Base-by-base conservation (phyloP, 2,113 vertebrate species). In the Romanogobio albipinnatus region DNA sequence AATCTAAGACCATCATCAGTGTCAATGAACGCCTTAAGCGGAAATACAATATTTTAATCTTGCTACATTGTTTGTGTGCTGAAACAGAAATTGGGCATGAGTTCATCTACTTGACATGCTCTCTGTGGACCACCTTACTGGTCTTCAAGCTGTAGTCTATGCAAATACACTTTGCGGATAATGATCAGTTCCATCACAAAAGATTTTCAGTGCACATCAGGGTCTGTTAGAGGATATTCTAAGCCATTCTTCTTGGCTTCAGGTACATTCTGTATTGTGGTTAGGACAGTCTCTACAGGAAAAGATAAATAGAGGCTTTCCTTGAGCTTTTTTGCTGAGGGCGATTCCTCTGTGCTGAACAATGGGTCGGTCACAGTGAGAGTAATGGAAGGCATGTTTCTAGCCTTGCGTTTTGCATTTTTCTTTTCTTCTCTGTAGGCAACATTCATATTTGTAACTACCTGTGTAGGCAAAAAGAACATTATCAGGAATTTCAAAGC, bases 381-480 rank as follows among this genome's bases (percentile, higher is more conserved):
- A 3, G 93, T 87, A 39, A 95, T 86, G 0, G 95, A 91, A 5
- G 94, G 79, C 59, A 93, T 74, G 58, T 80, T 90, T 26, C 91
- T 93, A 0, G 86, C 58, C 87, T 91, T 95, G 76, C 94, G 93
- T 22, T 96, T 96, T 33, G 85, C 39, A 0, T 90, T 93, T 84
- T 95, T 97, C 84, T 92, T 94, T 76, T 96, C 94, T 81, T 91
- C 92, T 88, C 95, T 96, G 90, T 96, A 96, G 53, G 95, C 94
- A 0, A 93, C 66, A 51, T 94, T 94, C 94, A 97, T 93, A 83
- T 97, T 97, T 82, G 95, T 90, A 0, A 96, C 92, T 29, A 97
- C 97, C 97, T 97, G 89, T 0, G 84, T 86, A 80, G 84, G 76
- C 33, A 47, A 36, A 84, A 76, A 62, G 1, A 51, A 33, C 14